A percentile compares a stretch with the other conserved stretches of the same genome.
Evolutionary conservation across 2,797 vertebrate genomes (phyloP).

Genomic region (Bothrops alternatus): DNA sequence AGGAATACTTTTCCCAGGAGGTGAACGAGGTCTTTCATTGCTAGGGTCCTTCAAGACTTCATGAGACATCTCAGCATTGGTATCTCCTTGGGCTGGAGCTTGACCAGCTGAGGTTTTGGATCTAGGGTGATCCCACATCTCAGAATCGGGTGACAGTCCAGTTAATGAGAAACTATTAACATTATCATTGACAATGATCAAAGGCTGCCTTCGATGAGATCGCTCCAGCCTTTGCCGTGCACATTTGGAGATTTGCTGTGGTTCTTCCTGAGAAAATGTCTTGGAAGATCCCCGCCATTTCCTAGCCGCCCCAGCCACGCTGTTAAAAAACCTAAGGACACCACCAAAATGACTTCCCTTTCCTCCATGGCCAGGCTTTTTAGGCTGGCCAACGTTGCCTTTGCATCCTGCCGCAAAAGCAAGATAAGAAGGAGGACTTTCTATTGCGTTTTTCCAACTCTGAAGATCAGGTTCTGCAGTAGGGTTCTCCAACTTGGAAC

Average conservation of each 20-base stretch:
- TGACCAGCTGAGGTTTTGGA: constrained; percentile 48
- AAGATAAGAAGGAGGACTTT: constrained; percentile 71
- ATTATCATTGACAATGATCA: constrained; percentile 48
- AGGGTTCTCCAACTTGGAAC: constrained; percentile 75
- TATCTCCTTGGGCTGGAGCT: neutral
- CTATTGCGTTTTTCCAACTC: constrained; percentile 74
- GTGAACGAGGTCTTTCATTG: neutral
- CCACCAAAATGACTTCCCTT: constrained; percentile 82
- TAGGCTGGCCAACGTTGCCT: constrained; percentile 69
- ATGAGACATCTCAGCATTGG: neutral
- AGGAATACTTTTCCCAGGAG: neutral
- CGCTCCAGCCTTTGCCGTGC: constrained; percentile 46
- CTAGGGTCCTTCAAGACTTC: neutral
- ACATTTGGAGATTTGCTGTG: constrained; percentile 66
- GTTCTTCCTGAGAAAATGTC: constrained; percentile 79
- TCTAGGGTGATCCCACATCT: constrained; percentile 54
- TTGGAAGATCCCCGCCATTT: constrained; percentile 83
- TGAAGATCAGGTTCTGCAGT: constrained; percentile 78
- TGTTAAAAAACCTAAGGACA: constrained; percentile 85
- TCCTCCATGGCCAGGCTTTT: constrained; percentile 63
- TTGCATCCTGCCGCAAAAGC: constrained; percentile 73
- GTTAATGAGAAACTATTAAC: constrained; percentile 37
- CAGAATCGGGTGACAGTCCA: constrained; percentile 45
- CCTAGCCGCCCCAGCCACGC: constrained; percentile 79
- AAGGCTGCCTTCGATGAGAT: constrained; percentile 35